Evolutionary conservation across 2,113 vertebrate genomes (phyloP).

Genomic region (Pomatostomus ruficeps): DNA sequence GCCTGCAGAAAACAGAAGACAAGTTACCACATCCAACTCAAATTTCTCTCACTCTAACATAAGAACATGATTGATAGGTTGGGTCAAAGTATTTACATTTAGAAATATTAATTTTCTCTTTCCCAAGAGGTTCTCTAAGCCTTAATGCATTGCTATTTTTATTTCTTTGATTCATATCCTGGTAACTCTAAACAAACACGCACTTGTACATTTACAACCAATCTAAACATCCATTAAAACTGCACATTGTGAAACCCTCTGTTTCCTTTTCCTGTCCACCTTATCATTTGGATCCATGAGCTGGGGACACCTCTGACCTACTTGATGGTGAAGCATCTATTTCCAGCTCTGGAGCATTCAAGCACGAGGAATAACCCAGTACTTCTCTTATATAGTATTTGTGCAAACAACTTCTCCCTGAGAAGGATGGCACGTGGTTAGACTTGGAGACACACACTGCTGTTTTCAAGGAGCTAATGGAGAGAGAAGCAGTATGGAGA

Average conservation of each 20-base stretch:
- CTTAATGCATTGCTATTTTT: conserved; percentile 49
- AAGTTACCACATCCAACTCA: neutral
- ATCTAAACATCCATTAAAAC: conserved; percentile 23
- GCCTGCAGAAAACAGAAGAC: neutral
- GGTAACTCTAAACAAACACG: conserved; percentile 24
- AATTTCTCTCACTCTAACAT: neutral
- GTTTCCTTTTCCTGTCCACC: neutral
- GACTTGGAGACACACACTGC: neutral
- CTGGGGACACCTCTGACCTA: neutral
- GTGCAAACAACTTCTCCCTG: neutral
- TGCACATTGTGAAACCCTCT: neutral
- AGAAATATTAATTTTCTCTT: conserved; percentile 43
- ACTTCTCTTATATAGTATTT: neutral
- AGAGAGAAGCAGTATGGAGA: neutral
- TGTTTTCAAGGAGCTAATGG: neutral
- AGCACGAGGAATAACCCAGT: neutral
- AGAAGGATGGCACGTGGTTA: rapidly evolving
- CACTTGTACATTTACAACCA: neutral
- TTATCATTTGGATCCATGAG: neutral
- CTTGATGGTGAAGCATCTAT: neutral
- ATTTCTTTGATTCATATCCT: conserved; percentile 45
- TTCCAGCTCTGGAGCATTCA: neutral
- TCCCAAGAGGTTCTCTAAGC: conserved; percentile 16
- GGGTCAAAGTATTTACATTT: conserved; percentile 49
- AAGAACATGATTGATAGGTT: conserved; percentile 6